These are phyloP conservation scores for Euwallacea fornicatus DNA, from an alignment of 1,140 invertebrate species.

Conservation along the genomic window DNA sequence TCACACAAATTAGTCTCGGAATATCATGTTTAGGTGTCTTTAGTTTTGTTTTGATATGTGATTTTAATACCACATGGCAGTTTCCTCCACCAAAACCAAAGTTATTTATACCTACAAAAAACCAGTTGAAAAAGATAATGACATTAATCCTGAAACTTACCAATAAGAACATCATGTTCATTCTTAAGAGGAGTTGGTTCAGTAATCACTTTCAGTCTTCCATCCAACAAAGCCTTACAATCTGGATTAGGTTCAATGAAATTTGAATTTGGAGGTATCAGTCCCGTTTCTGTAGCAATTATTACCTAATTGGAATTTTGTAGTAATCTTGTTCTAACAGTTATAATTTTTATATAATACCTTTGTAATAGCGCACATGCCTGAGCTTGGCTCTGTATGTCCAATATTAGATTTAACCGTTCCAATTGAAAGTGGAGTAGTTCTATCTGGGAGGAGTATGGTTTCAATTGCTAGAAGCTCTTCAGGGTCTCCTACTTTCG, in stretches of 20 bases:
- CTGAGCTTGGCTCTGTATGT: constrained; percentile 88
- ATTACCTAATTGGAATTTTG: constrained; percentile 42
- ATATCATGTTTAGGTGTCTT: constrained; percentile 58
- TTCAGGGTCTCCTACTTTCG: constrained; percentile 82
- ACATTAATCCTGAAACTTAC: constrained; percentile 20
- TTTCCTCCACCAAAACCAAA: constrained; percentile 69
- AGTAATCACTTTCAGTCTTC: constrained; percentile 69
- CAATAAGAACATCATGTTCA: constrained; percentile 60
- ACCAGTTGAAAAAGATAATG: not conserved
- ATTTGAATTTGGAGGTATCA: constrained; percentile 80
- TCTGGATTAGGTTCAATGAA: constrained; percentile 71
- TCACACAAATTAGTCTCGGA: constrained; percentile 65
- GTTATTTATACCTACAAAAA: constrained; percentile 58
- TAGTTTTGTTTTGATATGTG: constrained; percentile 58
- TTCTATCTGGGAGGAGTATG: constrained; percentile 72
- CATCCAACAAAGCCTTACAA: constrained; percentile 70
- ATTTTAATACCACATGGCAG: constrained; percentile 68
- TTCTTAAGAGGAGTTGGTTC: constrained; percentile 64
- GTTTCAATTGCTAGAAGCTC: constrained; percentile 85
- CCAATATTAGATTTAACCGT: constrained; percentile 94
- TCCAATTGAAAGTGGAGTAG: constrained; percentile 76
- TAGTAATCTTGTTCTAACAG: not conserved
- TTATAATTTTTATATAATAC: constrained; percentile 53
- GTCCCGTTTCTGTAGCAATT: constrained; percentile 73
- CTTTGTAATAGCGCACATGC: constrained; percentile 82